These are phyloP conservation scores for Neomonachus schauinslandi DNA, from an alignment of 2,113 vertebrate genomes.

Conservation along the genomic window DNA sequence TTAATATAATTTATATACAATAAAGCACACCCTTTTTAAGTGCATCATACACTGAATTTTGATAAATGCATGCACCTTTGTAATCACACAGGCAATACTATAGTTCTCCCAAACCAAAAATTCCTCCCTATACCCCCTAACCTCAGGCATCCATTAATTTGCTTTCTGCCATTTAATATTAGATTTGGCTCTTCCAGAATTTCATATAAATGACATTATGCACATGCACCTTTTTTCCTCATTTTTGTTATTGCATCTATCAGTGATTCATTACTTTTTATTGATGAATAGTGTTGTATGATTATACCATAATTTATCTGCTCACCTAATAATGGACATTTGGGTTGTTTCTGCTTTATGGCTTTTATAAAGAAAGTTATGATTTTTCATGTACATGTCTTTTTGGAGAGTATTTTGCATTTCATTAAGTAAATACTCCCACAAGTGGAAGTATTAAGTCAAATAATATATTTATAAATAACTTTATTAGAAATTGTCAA, in stretches of 20 bases:
- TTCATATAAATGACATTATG: background rate
- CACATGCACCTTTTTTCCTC: background rate
- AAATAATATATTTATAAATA: background rate
- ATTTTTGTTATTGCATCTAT: background rate
- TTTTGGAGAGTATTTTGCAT: background rate
- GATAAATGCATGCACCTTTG: background rate
- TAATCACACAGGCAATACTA: background rate
- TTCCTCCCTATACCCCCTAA: rapidly evolving
- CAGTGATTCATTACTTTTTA: background rate
- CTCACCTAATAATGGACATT: background rate
- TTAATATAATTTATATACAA: background rate
- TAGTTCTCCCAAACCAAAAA: background rate
- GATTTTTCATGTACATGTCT: background rate
- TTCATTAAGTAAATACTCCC: background rate
- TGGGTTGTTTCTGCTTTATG: background rate
- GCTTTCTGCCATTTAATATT: background rate
- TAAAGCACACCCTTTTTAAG: background rate
- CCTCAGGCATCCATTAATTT: background rate
- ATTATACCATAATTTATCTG: background rate
- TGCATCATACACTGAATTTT: background rate
- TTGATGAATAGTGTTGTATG: background rate
- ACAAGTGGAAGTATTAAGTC: background rate
- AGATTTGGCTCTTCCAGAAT: background rate
- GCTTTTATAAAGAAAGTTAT: background rate
- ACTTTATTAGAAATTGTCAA: background rate